Conservation (phyloP, 2,797 vertebrate species). For the Sebastes miniatus region DNA sequence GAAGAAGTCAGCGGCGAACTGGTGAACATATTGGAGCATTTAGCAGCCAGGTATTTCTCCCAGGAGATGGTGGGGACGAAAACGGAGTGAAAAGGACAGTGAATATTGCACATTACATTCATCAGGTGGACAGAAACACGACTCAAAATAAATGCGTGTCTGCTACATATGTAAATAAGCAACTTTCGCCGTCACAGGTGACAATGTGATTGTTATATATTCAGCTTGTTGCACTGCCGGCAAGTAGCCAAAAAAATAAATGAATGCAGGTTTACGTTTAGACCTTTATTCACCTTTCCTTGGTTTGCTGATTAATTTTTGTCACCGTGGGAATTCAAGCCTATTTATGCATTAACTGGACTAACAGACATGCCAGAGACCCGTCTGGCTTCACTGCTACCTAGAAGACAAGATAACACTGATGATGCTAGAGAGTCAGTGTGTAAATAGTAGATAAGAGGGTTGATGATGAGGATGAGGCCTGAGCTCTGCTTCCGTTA, state of each 20-base stretch:
- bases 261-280: background rate
- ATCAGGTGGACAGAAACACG: background rate
- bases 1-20: background rate
- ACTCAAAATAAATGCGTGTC: background rate
- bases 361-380: constrained; percentile 1
- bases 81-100: background rate
- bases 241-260: background rate
- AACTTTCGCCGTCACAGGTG: background rate
- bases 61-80: background rate
- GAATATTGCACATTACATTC: background rate
- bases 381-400: background rate
- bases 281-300: background rate
- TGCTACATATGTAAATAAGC: background rate
- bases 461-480: constrained; percentile 60
- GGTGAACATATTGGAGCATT: background rate
- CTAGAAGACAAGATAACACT: constrained; percentile 39
- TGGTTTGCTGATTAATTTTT: background rate
- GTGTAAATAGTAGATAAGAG: constrained; percentile 72
- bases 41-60: background rate
- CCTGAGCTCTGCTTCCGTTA: constrained; percentile 49
- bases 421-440: constrained; percentile 60
- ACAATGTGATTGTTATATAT: background rate
- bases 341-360: background rate
- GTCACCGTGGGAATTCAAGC: background rate
- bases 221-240: background rate